phyloP scores from a whole-genome alignment of 2,888 invertebrate genomes.

The Onchidella celtica region DNA sequence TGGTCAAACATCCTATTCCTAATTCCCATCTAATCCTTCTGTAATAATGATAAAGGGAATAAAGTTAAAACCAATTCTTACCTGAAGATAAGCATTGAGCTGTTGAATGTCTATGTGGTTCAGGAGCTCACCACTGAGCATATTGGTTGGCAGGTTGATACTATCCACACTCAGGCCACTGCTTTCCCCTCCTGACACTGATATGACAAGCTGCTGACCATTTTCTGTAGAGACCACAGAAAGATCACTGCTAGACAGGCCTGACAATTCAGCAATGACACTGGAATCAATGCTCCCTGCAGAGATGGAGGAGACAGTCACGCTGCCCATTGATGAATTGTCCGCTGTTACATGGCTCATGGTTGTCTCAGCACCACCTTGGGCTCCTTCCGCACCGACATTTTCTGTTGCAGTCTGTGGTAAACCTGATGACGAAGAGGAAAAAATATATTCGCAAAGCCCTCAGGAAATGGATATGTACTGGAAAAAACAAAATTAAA shows the following conservation, averaged over 20 bases:
- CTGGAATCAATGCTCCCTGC: slow-evolving; percentile 49
- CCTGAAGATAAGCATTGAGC: slow-evolving; percentile 51
- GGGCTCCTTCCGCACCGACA: slow-evolving; percentile 52
- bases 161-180: slow-evolving; percentile 51
- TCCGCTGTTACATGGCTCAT: slow-evolving; percentile 56
- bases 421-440: too few species aligned
- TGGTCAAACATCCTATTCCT: too few species aligned
- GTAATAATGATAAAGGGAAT: too few species aligned
- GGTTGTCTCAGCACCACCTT: slow-evolving; percentile 41
- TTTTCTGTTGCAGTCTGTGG: slow-evolving; percentile 57
- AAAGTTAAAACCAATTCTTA: neutral
- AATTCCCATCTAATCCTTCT: too few species aligned
- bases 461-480: neutral
- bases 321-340: slow-evolving; percentile 59
- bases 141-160: slow-evolving; percentile 47
- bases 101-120: slow-evolving; percentile 50
- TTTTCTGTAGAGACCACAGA: slow-evolving; percentile 47
- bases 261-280: slow-evolving; percentile 47
- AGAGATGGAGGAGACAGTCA: slow-evolving; percentile 52
- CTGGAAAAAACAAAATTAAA: neutral
- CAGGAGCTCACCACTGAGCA: slow-evolving; percentile 49
- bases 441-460: too few species aligned
- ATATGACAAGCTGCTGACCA: slow-evolving; percentile 49
- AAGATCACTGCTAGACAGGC: slow-evolving; percentile 49
- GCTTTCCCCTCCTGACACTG: slow-evolving; percentile 48